Percentiles rank a stretch among this genome's conserved stretches.
phyloP scores from a whole-genome alignment of 2,888 invertebrate genomes.

The Melieria picta region DNA sequence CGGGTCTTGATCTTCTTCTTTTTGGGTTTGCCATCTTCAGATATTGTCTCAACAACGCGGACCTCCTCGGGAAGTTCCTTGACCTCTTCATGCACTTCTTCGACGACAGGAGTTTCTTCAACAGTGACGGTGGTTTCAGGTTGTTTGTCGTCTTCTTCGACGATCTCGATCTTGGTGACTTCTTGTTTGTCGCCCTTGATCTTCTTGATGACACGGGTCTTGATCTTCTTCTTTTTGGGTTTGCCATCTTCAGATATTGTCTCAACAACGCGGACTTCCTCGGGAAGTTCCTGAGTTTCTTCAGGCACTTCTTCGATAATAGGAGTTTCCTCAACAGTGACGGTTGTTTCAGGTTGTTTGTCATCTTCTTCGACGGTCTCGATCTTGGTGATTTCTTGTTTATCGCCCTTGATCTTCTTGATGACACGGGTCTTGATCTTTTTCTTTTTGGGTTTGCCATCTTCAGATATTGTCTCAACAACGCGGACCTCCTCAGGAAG shows the following conservation, averaged over 20 bases:
- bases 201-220: slow-evolving; percentile 40
- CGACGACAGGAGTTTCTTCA: slow-evolving; percentile 30
- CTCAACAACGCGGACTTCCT: slow-evolving; percentile 39
- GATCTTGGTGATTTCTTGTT: slow-evolving; percentile 41
- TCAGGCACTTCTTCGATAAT: slow-evolving; percentile 31
- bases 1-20: slow-evolving; percentile 37
- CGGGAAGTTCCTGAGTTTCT: slow-evolving; percentile 34
- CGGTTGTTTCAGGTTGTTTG: slow-evolving; percentile 37
- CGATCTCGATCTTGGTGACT: slow-evolving; percentile 40
- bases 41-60: slow-evolving; percentile 37
- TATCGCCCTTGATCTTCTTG: slow-evolving; percentile 38
- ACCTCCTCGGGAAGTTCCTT: slow-evolving; percentile 38
- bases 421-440: slow-evolving; percentile 38
- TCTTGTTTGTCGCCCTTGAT: slow-evolving; percentile 40
- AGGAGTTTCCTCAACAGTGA: slow-evolving; percentile 38
- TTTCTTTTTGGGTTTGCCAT: slow-evolving; percentile 37
- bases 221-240: slow-evolving; percentile 37
- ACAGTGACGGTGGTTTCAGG: slow-evolving; percentile 39
- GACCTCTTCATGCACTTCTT: slow-evolving; percentile 32
- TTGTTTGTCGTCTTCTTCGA: slow-evolving; percentile 39
- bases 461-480: slow-evolving; percentile 36
- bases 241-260: slow-evolving; percentile 39
- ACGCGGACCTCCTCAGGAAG: slow-evolving; percentile 39
- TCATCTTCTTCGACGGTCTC: slow-evolving; percentile 42
- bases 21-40: slow-evolving; percentile 37